Conservation (phyloP, 2,888 invertebrate species). For the Ischnura elegans region DNA sequence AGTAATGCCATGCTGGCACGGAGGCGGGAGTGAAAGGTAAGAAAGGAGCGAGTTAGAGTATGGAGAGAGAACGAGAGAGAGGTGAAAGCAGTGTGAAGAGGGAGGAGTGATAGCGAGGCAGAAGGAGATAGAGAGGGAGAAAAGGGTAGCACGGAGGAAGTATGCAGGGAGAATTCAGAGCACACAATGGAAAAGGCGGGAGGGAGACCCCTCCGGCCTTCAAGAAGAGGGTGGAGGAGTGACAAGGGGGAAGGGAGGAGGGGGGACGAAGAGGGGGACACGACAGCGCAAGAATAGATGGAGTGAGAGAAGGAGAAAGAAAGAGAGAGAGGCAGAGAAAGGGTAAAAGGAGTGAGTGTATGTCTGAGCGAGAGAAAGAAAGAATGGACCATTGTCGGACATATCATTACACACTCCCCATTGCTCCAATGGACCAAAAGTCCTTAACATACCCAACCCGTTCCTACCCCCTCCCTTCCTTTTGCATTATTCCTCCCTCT, state of each 20-base stretch:
- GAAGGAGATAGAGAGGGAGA: not conserved
- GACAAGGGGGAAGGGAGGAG: not conserved
- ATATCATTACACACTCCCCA: slow-evolving; percentile 39
- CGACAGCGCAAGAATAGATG: slow-evolving; percentile 44
- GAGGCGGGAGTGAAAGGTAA: not conserved
- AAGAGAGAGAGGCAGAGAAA: not conserved
- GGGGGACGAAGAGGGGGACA: not conserved
- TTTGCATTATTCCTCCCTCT: not conserved
- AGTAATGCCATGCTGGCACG: not conserved
- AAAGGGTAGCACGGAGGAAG: not conserved
- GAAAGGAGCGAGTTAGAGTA: not conserved
- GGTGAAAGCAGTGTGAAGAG: not conserved
- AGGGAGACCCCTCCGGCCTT: not conserved
- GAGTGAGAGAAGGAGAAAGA: not conserved
- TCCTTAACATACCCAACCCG: slow-evolving; percentile 45
- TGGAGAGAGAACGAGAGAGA: not conserved
- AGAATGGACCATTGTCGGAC: slow-evolving; percentile 43
- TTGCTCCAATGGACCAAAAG: slow-evolving; percentile 46
- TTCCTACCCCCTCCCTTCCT: not conserved
- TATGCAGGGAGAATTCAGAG: slow-evolving; percentile 1
- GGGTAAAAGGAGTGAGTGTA: not conserved
- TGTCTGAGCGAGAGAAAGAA: slow-evolving; percentile 30
- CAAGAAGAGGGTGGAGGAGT: not conserved
- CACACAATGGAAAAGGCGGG: slow-evolving; percentile 12
- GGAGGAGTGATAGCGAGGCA: not conserved